phyloP scores from a whole-genome alignment of 2,113 vertebrate genomes.

The Sapajus apella region DNA sequence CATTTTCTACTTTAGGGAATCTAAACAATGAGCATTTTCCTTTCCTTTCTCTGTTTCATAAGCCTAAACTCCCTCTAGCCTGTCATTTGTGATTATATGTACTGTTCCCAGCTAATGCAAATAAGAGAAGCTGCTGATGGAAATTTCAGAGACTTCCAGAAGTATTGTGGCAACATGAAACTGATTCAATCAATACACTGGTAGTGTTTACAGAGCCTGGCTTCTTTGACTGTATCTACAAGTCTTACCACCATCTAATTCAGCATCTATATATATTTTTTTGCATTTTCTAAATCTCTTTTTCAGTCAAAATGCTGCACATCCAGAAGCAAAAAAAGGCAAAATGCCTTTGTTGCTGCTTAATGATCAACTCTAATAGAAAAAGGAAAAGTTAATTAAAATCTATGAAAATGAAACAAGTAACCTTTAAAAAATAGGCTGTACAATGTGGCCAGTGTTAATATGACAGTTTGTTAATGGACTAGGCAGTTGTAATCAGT shows the following conservation, averaged over 20 bases:
- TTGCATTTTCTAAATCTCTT: neutral
- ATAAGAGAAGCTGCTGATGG: conserved; percentile 48
- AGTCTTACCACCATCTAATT: conserved; percentile 31
- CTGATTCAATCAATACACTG: neutral
- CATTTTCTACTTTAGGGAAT: conserved; percentile 56
- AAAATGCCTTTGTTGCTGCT: conserved; percentile 49
- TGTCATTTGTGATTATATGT: conserved; percentile 61
- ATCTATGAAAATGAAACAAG: conserved; percentile 72
- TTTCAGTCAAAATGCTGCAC: conserved; percentile 39
- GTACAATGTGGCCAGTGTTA: conserved; percentile 54
- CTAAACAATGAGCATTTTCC: conserved; percentile 45
- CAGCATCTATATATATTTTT: neutral
- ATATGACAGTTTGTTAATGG: conserved; percentile 76
- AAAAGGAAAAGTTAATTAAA: conserved; percentile 68
- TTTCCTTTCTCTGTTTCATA: conserved; percentile 40
- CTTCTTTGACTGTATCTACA: neutral
- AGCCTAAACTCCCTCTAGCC: conserved; percentile 21
- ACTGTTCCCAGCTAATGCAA: conserved; percentile 66
- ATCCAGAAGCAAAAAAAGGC: conserved; percentile 28
- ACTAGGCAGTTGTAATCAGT: conserved; percentile 66
- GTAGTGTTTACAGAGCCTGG: neutral
- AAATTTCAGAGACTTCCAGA: conserved; percentile 58
- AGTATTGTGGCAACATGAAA: conserved; percentile 46
- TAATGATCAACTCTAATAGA: conserved; percentile 43
- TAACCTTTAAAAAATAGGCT: conserved; percentile 70